Evolutionary conservation across 2,113 vertebrate species (phyloP).

Genomic region (Labeo rohita): DNA sequence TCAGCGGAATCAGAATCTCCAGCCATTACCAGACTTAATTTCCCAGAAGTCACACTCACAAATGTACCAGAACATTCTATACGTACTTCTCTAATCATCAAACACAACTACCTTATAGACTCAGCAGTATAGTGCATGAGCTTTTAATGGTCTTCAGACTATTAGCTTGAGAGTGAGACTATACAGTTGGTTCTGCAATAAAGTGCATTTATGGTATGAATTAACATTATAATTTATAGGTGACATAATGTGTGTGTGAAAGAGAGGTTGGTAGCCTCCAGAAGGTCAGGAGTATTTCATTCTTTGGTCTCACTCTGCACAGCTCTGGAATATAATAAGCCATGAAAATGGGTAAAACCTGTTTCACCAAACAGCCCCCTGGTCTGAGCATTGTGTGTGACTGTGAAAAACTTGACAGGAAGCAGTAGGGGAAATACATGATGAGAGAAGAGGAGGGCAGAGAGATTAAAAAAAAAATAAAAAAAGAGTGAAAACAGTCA

Average conservation of each 20-base stretch:
- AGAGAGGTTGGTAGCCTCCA: neutral
- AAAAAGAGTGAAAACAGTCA: no score
- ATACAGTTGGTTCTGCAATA: conserved; percentile 10
- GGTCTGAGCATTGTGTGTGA: neutral
- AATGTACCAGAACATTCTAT: conserved; percentile 14
- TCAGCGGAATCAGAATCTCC: neutral
- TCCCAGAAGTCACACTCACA: conserved; percentile 30
- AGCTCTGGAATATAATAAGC: neutral
- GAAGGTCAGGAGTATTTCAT: neutral
- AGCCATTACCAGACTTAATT: conserved; percentile 34
- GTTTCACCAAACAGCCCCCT: neutral
- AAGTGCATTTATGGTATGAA: neutral
- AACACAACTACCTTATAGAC: neutral
- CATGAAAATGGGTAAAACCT: neutral
- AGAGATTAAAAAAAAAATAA: neutral
- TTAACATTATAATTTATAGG: neutral
- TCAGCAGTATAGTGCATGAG: neutral
- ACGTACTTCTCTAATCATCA: conserved; percentile 10
- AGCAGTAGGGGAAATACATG: neutral
- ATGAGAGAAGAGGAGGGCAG: neutral
- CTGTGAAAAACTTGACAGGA: neutral
- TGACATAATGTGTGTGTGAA: neutral
- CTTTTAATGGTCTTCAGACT: conserved; percentile 1
- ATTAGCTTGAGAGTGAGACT: conserved; percentile 2
- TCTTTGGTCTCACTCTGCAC: neutral